These are phyloP conservation scores for Tyto alba DNA, from an alignment of 2,113 vertebrate genomes.

Conservation along the genomic window DNA sequence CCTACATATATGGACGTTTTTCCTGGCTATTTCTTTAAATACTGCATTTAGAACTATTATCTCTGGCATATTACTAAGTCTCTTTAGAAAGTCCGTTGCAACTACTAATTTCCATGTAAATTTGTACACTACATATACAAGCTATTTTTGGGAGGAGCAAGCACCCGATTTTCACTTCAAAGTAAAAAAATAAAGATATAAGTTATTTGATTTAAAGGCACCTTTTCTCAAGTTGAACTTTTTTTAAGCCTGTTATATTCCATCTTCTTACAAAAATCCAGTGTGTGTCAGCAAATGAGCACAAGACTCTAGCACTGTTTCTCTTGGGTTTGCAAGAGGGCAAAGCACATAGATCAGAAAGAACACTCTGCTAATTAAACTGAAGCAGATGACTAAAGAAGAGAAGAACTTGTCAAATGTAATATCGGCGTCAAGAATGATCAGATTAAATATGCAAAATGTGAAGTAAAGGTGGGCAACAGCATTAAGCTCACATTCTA, in stretches of 20 bases:
- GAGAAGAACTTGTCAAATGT: slow-evolving; percentile 72
- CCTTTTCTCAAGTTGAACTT: slow-evolving; percentile 39
- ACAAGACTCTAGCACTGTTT: slow-evolving; percentile 69
- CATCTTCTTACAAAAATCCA: slow-evolving; percentile 70
- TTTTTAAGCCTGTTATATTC: slow-evolving; percentile 40
- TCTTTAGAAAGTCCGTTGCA: background rate
- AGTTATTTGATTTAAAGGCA: slow-evolving; percentile 29
- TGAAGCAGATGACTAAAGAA: slow-evolving; percentile 67
- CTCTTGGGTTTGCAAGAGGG: slow-evolving; percentile 72
- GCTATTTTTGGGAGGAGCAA: background rate
- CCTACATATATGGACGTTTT: background rate
- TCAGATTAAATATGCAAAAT: slow-evolving; percentile 77
- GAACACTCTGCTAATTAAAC: slow-evolving; percentile 82
- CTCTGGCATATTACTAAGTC: background rate
- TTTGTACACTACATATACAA: background rate
- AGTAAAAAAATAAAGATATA: background rate
- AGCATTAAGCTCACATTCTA: slow-evolving; percentile 62
- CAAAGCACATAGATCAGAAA: slow-evolving; percentile 76
- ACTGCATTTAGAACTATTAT: background rate
- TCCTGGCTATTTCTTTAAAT: background rate
- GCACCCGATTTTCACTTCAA: background rate
- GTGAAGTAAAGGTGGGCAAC: slow-evolving; percentile 71
- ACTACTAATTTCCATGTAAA: background rate
- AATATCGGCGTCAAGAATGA: slow-evolving; percentile 67
- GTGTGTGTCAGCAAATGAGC: slow-evolving; percentile 77